phyloP scores from a whole-genome alignment of 2,888 invertebrate species.

The Hydraecia micacea region DNA sequence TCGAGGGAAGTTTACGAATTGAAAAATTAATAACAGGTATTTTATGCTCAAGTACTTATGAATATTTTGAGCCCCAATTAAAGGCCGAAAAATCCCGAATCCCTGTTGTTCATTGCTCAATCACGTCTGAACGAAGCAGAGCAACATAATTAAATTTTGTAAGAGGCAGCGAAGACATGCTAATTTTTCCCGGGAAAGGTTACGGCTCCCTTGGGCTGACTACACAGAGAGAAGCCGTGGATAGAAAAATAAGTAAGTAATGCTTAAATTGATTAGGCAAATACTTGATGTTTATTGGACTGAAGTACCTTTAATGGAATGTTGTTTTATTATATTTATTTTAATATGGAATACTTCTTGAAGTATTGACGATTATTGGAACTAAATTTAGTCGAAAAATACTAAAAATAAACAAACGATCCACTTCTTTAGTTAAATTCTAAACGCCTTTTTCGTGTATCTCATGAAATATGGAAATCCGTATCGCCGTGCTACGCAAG shows the following conservation, averaged over 20 bases:
- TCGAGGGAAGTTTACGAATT: neutral
- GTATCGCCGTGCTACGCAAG: neutral
- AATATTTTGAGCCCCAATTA: constrained; percentile 25
- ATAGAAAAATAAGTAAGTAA: constrained; percentile 26
- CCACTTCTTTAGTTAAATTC: neutral
- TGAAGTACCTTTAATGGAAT: neutral
- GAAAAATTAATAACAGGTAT: neutral
- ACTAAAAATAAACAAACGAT: neutral
- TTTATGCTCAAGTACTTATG: neutral
- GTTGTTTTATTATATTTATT: neutral
- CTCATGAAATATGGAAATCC: constrained; percentile 2
- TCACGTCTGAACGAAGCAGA: constrained; percentile 27
- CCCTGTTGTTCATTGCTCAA: constrained; percentile 30
- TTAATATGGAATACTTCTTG: neutral
- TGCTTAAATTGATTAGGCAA: constrained; percentile 31
- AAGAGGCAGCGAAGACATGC: constrained; percentile 24
- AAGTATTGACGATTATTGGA: neutral
- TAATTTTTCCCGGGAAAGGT: constrained; percentile 44
- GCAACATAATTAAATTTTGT: constrained; percentile 50
- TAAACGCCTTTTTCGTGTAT: neutral
- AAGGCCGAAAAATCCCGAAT: constrained; percentile 21
- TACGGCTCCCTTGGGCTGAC: constrained; percentile 26
- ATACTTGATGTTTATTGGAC: constrained; percentile 22
- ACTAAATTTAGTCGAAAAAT: neutral
- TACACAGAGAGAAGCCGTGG: constrained; percentile 5